A percentile compares a stretch with the other conserved stretches of the same genome.
Evolutionary conservation across 2,113 vertebrate genomes (phyloP).

Genomic region (Chelonoidis abingdonii): DNA sequence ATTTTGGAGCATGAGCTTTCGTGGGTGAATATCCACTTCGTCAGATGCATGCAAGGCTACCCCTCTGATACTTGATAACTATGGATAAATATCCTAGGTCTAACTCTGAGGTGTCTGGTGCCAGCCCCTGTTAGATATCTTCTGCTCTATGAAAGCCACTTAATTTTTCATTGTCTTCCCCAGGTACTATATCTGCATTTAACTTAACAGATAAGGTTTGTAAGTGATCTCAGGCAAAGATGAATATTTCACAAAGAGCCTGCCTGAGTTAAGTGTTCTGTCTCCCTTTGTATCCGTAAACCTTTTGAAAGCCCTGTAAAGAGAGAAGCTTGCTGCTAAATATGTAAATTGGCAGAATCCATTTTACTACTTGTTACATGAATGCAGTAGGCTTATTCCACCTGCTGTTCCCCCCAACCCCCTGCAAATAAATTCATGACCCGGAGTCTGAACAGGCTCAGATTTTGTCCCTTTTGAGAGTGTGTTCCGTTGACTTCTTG

Average conservation of each 20-base stretch:
- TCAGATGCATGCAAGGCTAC: too few species aligned
- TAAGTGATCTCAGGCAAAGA: neutral
- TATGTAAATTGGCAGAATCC: neutral
- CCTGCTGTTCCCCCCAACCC: neutral
- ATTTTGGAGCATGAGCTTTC: too few species aligned
- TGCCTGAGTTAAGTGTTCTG: neutral
- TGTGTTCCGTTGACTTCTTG: neutral
- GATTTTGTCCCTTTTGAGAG: neutral
- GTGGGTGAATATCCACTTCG: too few species aligned
- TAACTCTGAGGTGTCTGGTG: neutral
- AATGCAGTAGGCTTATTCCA: neutral
- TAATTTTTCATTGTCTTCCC: neutral
- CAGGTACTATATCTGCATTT: neutral
- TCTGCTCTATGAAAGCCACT: neutral
- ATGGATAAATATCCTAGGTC: fast-evolving
- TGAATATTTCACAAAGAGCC: neutral
- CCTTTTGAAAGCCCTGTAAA: neutral
- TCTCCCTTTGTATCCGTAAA: neutral
- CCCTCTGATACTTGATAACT: neutral
- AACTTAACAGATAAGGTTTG: neutral
- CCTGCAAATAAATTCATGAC: neutral
- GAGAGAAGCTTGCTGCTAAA: neutral
- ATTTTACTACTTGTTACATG: neutral
- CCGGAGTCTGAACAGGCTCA: neutral
- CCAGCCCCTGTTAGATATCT: neutral